Base-by-base conservation (phyloP, 2,113 vertebrate genomes). In the Monopterus albus region DNA sequence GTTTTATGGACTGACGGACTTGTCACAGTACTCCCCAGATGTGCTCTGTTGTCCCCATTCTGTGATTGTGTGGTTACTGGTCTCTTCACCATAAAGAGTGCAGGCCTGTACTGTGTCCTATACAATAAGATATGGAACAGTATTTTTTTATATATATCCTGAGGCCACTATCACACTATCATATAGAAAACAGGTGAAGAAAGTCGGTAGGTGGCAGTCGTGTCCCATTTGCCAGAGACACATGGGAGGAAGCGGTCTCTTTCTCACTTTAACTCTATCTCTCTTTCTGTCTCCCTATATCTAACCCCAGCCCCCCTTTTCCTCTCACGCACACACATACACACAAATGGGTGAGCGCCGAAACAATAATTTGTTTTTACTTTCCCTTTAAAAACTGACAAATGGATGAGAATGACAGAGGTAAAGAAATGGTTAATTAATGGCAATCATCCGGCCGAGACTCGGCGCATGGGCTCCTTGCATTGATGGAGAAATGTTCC, bases 121-220 rank as follows among this genome's bases (percentile, higher is more conserved):
- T n/a, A n/a, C n/a, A n/a, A n/a, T n/a, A n/a, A n/a, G n/a, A n/a
- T n/a, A n/a, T n/a, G n/a, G n/a, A n/a, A n/a, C n/a, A n/a, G n/a
- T n/a, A n/a, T n/a, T n/a, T n/a, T n/a, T n/a, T n/a, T n/a, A n/a
- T n/a, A n/a, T n/a, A n/a, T n/a, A n/a, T 75, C 87, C 72, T 11
- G 65, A 73, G 87, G 82, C 80, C 70, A 70, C 65, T 20, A 40
- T 61, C 52, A 43, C 64, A 56, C 43, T 26, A 25, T 43, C 65
- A 46, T 7, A 35, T 66, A 69, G 40, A 21, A 28, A 14, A 21
- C 52, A 60, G 63, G 52, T 28, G 15, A 45, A 45, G 43, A 47
- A 45, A 72, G 73, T 91, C 94, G 92, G 88, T 94, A 95, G 97
- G 94, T 96, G 97, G 96, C 97, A 97, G 95, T 94, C 90, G 89